Evolutionary conservation across 2,113 vertebrate genomes (phyloP).

Genomic region (Callipepla squamata): DNA sequence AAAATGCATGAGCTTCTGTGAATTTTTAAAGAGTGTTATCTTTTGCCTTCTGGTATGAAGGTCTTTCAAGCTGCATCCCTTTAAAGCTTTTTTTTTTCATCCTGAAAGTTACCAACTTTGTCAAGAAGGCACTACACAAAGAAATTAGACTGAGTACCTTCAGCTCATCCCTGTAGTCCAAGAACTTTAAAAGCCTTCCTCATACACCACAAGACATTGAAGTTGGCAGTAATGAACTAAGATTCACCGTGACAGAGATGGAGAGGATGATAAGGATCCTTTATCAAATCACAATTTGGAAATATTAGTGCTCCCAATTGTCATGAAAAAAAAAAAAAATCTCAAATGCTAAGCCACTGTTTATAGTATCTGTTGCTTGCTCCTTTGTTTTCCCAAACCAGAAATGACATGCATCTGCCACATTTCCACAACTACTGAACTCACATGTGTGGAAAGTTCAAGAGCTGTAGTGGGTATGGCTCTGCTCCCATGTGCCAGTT

Average conservation of each 20-base stretch:
- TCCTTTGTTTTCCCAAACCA: background rate
- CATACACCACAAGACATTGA: background rate
- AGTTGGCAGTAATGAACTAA: background rate
- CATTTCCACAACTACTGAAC: background rate
- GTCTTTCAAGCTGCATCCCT: background rate
- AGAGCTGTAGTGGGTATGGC: background rate
- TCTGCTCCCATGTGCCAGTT: background rate
- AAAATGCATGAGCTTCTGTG: background rate
- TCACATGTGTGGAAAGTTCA: background rate
- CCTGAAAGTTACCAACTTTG: background rate
- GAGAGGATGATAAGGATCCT: background rate
- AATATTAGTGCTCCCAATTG: background rate
- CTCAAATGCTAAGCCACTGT: fast-evolving
- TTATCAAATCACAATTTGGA: background rate
- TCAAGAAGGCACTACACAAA: background rate
- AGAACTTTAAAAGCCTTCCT: background rate
- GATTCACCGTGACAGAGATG: background rate
- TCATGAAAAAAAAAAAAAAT: background rate
- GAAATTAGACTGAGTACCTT: background rate
- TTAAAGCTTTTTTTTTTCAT: background rate
- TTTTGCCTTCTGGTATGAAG: background rate
- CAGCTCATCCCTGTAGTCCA: background rate
- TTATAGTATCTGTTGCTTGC: background rate
- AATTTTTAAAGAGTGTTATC: background rate
- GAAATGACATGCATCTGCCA: background rate